Base-by-base conservation (phyloP, 2,888 invertebrate genomes). In the Erebia palarica region DNA sequence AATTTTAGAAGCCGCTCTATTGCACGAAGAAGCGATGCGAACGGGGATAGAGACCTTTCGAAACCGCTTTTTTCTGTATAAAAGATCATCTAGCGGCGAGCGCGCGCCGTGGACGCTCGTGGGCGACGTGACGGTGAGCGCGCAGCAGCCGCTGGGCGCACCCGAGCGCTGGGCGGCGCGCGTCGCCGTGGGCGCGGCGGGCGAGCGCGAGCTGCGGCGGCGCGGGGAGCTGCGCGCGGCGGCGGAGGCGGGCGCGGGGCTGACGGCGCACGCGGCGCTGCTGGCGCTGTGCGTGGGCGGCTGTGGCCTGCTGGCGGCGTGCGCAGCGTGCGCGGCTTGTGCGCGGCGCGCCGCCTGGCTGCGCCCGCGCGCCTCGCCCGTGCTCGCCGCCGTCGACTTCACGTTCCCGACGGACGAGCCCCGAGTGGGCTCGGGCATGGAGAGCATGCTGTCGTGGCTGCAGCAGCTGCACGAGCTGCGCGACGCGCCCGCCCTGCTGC, bases 381-480 rank as follows among this genome's bases (percentile, higher is more conserved):
- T 74, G 77, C 84, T 72, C 78, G 80, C 70, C 75, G 79, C 64
- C 78, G 82, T 78, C 78, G 81, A 69, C 79, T 87, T 77, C 84
- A 85, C 76, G 84, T 89, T 75, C 81, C 85, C 77, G 82, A 87
- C 77, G 59, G 81, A 78, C 75, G 90, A 89, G 77, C 84, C 87
- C 5, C 86, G 89, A 73, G 87, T 90, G 55, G 90, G 88, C 63
- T 97, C 97, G 84, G 97, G 97, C 72, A 97, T 97, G 87, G 97
- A 97, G 86, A 96, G 96, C 70, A 97, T 97, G 97, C 94, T 97
- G 18, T 96, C 97, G 81, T 97, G 97, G 96, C 88, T 97, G 74
- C 97, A 97, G 84, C 97, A 96, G 83, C 90, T 97, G 74, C 97
- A 97, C 86, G 97, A 97, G 85, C 96, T 97, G 79, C 96, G 97